phyloP scores from a whole-genome alignment of 2,797 vertebrate species.

The Tamandua tetradactyla region DNA sequence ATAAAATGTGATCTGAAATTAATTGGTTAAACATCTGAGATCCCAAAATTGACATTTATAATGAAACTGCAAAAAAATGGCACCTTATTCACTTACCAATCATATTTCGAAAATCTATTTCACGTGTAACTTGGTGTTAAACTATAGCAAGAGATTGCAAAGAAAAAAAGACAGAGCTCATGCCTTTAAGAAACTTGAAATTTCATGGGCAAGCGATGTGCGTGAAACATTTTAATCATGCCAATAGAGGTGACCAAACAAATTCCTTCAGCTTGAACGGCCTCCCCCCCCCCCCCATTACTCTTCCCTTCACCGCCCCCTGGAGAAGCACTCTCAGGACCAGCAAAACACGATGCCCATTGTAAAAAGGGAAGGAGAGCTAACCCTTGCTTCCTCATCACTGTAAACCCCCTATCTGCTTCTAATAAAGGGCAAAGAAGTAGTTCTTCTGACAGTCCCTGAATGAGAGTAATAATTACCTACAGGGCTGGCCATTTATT shows the following conservation, averaged over 20 bases:
- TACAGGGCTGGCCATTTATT: not conserved
- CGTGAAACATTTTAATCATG: not conserved
- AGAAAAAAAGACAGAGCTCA: not conserved
- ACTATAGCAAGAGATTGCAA: not conserved
- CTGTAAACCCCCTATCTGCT: not conserved
- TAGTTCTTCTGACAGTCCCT: not conserved
- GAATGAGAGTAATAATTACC: not conserved
- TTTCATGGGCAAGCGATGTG: not conserved
- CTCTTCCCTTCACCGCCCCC: not conserved
- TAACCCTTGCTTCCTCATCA: not conserved
- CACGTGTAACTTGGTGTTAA: not conserved
- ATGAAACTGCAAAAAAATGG: not conserved
- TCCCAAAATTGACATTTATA: not conserved
- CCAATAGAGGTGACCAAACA: not conserved
- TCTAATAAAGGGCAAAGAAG: not conserved
- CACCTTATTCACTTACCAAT: not conserved
- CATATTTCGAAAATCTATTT: not conserved
- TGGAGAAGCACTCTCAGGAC: not conserved
- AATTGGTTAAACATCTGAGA: not conserved
- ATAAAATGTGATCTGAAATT: not conserved
- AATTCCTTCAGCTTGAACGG: not conserved
- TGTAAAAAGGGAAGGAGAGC: not conserved
- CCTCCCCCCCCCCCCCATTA: too few relatives aligned
- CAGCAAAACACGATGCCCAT: not conserved
- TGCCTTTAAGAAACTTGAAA: not conserved